phyloP scores from a whole-genome alignment of 2,797 vertebrate genomes.

The Pseudocheirus occidentalis region DNA sequence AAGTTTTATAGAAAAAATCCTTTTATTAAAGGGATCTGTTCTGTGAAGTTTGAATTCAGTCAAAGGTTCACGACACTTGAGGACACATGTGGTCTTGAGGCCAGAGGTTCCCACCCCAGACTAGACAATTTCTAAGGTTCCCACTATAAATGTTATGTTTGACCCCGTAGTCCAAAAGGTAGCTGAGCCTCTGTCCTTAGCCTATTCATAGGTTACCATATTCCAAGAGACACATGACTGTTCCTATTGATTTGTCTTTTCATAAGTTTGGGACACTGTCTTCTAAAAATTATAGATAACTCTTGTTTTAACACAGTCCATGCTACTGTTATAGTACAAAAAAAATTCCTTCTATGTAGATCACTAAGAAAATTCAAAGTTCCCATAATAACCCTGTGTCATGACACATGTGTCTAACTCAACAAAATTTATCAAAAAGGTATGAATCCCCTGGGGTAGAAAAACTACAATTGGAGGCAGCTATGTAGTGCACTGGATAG shows the following conservation, averaged over 20 bases:
- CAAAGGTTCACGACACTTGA: no score
- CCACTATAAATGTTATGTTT: neutral
- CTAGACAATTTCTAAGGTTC: neutral
- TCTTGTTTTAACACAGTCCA: neutral
- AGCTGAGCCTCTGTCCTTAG: neutral
- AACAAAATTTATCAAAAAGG: neutral
- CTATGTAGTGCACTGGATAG: no score
- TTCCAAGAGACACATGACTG: neutral
- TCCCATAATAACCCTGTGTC: neutral
- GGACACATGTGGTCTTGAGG: no score
- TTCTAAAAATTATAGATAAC: neutral
- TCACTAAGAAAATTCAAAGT: neutral
- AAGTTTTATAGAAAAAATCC: no score
- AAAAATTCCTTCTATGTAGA: neutral
- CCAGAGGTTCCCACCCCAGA: no score
- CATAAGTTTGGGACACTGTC: neutral
- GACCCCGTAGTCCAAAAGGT: neutral
- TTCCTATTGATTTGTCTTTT: neutral
- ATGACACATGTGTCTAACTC: neutral
- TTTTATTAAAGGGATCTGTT: no score
- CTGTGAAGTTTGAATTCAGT: no score
- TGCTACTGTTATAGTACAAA: neutral
- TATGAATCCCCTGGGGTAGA: neutral
- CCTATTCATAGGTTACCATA: neutral
- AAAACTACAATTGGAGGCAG: neutral